Conservation (phyloP, 2,888 invertebrate species). For the Stenchaetothrips biformis region DNA sequence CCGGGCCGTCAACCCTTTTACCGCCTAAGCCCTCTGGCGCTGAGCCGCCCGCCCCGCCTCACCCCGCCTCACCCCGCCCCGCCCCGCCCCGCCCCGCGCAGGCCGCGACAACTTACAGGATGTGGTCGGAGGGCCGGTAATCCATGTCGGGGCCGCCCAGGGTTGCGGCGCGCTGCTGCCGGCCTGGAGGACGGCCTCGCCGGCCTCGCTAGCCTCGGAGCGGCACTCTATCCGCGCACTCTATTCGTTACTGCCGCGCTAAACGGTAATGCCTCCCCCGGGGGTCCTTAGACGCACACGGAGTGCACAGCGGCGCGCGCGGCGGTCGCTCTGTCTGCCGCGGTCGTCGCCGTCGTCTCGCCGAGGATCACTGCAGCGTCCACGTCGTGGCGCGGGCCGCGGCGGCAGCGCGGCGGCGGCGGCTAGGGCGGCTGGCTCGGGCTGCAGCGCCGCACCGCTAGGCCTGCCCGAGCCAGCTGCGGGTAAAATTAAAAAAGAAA, state of each 20-base stretch:
- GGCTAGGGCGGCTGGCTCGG: too few relatives aligned
- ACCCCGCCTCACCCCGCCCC: neutral
- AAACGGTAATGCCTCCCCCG: neutral
- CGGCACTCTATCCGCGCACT: neutral
- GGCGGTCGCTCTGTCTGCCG: neutral
- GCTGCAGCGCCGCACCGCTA: neutral
- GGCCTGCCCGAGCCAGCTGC: neutral
- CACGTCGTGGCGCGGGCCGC: too few relatives aligned
- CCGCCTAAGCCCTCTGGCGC: too few relatives aligned
- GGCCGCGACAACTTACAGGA: neutral
- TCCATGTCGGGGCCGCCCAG: neutral
- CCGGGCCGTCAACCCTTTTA: too few relatives aligned
- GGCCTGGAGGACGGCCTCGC: neutral
- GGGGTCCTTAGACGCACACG: neutral
- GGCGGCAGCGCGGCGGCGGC: too few relatives aligned
- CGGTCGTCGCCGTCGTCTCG: neutral
- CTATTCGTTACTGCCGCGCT: neutral
- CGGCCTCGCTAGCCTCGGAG: neutral
- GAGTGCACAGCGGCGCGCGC: neutral
- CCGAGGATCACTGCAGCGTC: neutral
- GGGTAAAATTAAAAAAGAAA: slow-evolving; percentile 22
- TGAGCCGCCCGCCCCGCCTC: too few relatives aligned
- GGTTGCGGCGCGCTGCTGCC: neutral
- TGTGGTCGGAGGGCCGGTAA: neutral
- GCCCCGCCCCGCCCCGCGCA: neutral